These are phyloP conservation scores for Halcyon smyrnensis DNA, from an alignment of 2,797 vertebrate genomes.

Conservation along the genomic window DNA sequence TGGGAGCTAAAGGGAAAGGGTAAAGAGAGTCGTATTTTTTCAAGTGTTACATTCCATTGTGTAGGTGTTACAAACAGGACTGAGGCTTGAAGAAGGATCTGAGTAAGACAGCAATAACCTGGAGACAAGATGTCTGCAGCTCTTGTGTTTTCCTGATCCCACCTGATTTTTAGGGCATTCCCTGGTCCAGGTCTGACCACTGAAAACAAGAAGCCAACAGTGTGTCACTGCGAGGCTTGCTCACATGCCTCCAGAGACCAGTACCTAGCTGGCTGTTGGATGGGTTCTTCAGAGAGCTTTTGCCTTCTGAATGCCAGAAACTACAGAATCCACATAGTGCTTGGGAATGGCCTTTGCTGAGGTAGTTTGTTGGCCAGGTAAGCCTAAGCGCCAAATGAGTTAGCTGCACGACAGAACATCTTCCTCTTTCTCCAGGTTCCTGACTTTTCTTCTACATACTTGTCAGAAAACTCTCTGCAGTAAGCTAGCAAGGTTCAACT, in stretches of 20 bases:
- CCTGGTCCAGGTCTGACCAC: background rate
- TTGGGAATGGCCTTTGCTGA: conserved; percentile 43
- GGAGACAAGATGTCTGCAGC: conserved; percentile 17
- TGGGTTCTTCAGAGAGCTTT: background rate
- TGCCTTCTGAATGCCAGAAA: conserved; percentile 6
- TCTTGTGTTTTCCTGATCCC: background rate
- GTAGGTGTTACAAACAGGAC: conserved; percentile 24
- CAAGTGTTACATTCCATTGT: conserved; percentile 50
- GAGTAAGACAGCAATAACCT: background rate
- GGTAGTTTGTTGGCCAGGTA: conserved; percentile 57
- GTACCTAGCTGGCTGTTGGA: background rate
- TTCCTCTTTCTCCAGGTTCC: conserved; percentile 19
- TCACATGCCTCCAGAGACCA: background rate
- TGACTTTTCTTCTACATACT: background rate
- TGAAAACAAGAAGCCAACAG: background rate
- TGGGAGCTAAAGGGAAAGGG: background rate
- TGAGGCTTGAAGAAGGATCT: conserved; percentile 19
- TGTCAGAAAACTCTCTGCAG: background rate
- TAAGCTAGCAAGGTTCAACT: background rate
- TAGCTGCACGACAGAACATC: background rate
- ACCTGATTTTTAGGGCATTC: background rate
- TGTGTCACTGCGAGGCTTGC: background rate
- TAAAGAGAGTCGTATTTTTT: background rate
- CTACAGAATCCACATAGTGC: background rate
- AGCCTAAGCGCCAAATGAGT: background rate